A percentile compares a stretch with the other conserved stretches of the same genome.
Conservation (phyloP, 2,797 vertebrate genomes). For the Epinephelus awoara region DNA sequence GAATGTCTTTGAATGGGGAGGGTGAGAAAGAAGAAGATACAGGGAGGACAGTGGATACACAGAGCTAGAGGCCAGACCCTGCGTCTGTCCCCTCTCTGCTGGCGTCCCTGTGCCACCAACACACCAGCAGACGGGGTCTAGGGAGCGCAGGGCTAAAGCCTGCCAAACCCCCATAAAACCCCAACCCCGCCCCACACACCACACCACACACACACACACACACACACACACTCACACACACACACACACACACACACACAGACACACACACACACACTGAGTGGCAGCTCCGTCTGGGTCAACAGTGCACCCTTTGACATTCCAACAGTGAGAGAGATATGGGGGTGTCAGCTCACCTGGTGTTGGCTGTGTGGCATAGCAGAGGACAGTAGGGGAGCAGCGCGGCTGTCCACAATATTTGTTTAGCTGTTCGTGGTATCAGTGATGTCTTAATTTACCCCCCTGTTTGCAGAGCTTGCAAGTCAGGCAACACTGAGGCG, state of each 20-base stretch:
- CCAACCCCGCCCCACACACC: constrained; percentile 2
- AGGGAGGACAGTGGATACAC: constrained; percentile 51
- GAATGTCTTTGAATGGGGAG: constrained; percentile 62
- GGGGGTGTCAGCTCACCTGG: constrained; percentile 81
- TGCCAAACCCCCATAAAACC: constrained; percentile 48
- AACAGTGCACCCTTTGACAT: constrained; percentile 77
- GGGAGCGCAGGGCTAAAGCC: constrained; percentile 46
- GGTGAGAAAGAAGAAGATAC: constrained; percentile 34
- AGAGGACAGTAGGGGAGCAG: constrained; percentile 58
- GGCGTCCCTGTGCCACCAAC: constrained; percentile 68
- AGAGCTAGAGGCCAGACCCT: constrained; percentile 48
- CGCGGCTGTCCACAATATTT: constrained; percentile 74
- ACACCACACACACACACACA: constrained; percentile 30
- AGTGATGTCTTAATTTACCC: constrained; percentile 70
- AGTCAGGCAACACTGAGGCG: constrained; percentile 2
- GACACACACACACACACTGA: constrained; percentile 77
- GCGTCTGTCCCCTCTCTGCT: constrained; percentile 82
- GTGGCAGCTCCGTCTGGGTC: constrained; percentile 84
- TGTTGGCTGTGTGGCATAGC: constrained; percentile 63
- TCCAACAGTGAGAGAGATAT: constrained; percentile 72
- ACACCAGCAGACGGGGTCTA: constrained; percentile 67
- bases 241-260: constrained; percentile 43
- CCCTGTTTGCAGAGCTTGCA: constrained; percentile 48
- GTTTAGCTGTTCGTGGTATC: constrained; percentile 80
- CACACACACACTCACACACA: background rate